phyloP scores from a whole-genome alignment of 1,140 invertebrate genomes.

The Luehdorfia chinensis region DNA sequence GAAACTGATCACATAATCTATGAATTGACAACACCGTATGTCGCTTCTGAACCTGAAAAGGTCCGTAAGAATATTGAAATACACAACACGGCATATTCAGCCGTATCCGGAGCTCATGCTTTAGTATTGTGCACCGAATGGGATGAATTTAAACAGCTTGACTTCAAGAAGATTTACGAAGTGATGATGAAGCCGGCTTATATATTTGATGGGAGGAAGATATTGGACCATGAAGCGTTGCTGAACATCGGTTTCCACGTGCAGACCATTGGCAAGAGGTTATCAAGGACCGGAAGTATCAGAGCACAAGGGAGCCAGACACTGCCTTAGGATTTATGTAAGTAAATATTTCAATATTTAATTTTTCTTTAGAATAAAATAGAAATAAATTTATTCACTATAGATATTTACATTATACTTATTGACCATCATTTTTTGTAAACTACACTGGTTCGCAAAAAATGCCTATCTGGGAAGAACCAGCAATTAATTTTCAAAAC shows the following conservation, averaged over 20 bases:
- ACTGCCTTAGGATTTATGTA: conserved; percentile 40
- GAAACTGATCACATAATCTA: conserved; percentile 87
- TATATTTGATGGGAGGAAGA: conserved; percentile 98
- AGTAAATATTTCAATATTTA: no score
- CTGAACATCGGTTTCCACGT: conserved; percentile 97
- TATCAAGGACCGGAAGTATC: conserved; percentile 79
- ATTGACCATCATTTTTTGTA: no score
- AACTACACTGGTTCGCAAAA: no score
- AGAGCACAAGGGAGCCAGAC: conserved; percentile 81
- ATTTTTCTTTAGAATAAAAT: no score
- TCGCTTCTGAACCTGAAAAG: conserved; percentile 83
- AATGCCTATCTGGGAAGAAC: no score
- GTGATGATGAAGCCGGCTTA: conserved; percentile 99
- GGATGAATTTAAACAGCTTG: conserved; percentile 96
- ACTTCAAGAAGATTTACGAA: conserved; percentile 94
- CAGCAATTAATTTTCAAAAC: no score
- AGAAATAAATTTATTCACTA: no score
- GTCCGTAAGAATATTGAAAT: conserved; percentile 85
- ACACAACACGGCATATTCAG: conserved; percentile 89
- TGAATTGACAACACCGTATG: conserved; percentile 84
- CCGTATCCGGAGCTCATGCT: conserved; percentile 93
- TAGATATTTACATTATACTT: no score
- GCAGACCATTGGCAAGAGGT: conserved; percentile 94
- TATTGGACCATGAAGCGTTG: conserved; percentile 91
- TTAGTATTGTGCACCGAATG: conserved; percentile 99